Conservation (phyloP, 1,140 invertebrate species). For the Lineus longissimus region DNA sequence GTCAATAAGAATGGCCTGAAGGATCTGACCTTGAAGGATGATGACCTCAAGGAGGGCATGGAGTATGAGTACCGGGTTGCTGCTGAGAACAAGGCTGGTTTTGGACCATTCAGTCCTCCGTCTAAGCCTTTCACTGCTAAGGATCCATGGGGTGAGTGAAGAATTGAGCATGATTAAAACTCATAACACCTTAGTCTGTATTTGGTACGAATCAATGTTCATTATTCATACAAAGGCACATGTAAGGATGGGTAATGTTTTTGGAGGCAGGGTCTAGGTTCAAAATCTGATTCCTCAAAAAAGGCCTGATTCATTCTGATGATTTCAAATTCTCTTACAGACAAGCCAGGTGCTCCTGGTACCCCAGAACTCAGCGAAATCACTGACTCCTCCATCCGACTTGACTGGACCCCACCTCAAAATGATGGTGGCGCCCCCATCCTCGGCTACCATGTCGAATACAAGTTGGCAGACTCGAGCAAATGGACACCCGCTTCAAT, state of each 20-base stretch:
- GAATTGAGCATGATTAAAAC: no score
- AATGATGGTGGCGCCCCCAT: constrained; percentile 89
- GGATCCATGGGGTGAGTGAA: constrained; percentile 57
- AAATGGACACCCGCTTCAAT: constrained; percentile 39
- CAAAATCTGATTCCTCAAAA: no score
- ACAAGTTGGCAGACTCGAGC: constrained; percentile 70
- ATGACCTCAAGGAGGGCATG: constrained; percentile 81
- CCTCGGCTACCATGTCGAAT: constrained; percentile 91
- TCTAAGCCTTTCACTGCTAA: constrained; percentile 66
- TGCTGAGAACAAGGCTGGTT: constrained; percentile 94
- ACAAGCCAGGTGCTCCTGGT: constrained; percentile 55
- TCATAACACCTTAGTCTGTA: no score
- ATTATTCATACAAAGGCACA: no score
- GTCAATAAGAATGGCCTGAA: constrained; percentile 62
- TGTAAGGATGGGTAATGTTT: no score
- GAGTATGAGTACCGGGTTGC: constrained; percentile 96
- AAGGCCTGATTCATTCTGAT: no score
- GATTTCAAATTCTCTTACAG: constrained; percentile 43
- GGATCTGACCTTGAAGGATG: constrained; percentile 37
- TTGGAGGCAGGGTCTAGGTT: no score
- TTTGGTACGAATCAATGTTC: no score
- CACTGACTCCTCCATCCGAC: constrained; percentile 80
- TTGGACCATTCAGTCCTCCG: constrained; percentile 72
- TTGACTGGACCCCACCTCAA: constrained; percentile 87
- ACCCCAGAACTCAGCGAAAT: constrained; percentile 79